Percentiles rank a stretch among this genome's conserved stretches.
Conservation (phyloP, 2,113 vertebrate genomes). For the Anguilla rostrata region DNA sequence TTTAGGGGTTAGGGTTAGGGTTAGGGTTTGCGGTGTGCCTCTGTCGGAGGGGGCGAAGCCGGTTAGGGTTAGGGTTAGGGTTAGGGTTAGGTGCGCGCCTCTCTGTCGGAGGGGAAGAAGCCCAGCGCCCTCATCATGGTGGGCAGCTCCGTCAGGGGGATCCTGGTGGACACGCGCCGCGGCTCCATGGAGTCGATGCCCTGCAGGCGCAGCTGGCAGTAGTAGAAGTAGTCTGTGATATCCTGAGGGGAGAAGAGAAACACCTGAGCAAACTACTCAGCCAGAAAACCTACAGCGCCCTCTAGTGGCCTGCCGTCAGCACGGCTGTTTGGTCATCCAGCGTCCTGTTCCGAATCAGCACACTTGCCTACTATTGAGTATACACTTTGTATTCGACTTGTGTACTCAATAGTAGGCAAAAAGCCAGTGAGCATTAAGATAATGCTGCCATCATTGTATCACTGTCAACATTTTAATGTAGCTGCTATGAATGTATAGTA, state of each 20-base stretch:
- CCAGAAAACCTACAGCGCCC: too few species aligned
- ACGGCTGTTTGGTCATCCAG: neutral
- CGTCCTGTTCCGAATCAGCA: too few species aligned
- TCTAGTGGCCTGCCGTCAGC: too few species aligned
- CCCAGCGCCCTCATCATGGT: constrained; percentile 86
- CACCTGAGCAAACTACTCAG: constrained; percentile 11
- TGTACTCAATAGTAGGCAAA: too few species aligned
- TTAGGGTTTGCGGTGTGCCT: too few species aligned
- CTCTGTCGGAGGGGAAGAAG: constrained; percentile 85
- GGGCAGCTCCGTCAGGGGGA: constrained; percentile 80
- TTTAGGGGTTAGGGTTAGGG: too few species aligned
- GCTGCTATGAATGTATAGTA: neutral
- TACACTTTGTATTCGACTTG: too few species aligned
- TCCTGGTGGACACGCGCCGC: constrained; percentile 72
- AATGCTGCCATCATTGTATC: too few species aligned
- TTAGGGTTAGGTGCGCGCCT: constrained; percentile 64
- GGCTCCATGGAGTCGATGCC: constrained; percentile 74
- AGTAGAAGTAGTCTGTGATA: constrained; percentile 91
- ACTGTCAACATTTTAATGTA: neutral
- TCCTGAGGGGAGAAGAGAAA: constrained; percentile 67
- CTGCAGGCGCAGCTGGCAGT: constrained; percentile 79
- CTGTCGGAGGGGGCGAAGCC: too few species aligned
- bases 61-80: too few species aligned
- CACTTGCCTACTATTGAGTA: too few species aligned
- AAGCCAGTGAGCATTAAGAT: too few species aligned